Base-by-base conservation (phyloP, 2,888 invertebrate species). In the Enoplolaimus lenunculus region DNA sequence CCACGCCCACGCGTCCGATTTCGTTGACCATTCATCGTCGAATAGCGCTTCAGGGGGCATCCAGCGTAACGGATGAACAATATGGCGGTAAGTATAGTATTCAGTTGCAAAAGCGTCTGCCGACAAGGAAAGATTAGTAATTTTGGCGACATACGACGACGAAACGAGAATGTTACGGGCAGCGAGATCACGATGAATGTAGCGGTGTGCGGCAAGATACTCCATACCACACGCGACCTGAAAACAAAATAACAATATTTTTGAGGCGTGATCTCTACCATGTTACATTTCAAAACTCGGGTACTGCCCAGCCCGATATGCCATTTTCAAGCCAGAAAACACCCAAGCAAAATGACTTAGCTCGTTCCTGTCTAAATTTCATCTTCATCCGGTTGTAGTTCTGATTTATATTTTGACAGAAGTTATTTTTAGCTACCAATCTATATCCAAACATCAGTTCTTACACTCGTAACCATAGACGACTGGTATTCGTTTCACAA, bases 1-100 rank as follows among this genome's bases (percentile, higher is more conserved):
- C 79, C 89, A 93, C 75, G 93, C 88, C 83, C 91, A 94, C 0
- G 92, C 89, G 81, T 94, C 94, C 77, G 91, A 91, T 80, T 93
- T 93, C 62, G 90, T 89, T 21, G 93, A 91, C 81, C 88, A 92
- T 73, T 93, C 92, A 71, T 90, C 90, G 77, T 93, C 93, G 75
- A 89, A 84, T 0, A 91, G 88, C 0, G 91, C 91, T 81, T 95
- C 94, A 28, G 87, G 86, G 0, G 93, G 90, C 81, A 93, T 81
- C 94, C 94, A 94, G 75, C 94, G 87, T 16, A 93, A 83, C 0
- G 93, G 93, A 66, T 93, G 86, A 76, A 89, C 86, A 84, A 88
- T 87, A 78, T 91, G 90, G 72, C 89, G 87, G 77, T 90, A 86
- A 76, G 89, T 89, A 81, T 87, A 90, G 82, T 94, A 95, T 80